Evolutionary conservation across 1,140 invertebrate species (phyloP), one percentile per base, ranked within the genome.

Genomic region (Drosophila baimaii): DNA sequence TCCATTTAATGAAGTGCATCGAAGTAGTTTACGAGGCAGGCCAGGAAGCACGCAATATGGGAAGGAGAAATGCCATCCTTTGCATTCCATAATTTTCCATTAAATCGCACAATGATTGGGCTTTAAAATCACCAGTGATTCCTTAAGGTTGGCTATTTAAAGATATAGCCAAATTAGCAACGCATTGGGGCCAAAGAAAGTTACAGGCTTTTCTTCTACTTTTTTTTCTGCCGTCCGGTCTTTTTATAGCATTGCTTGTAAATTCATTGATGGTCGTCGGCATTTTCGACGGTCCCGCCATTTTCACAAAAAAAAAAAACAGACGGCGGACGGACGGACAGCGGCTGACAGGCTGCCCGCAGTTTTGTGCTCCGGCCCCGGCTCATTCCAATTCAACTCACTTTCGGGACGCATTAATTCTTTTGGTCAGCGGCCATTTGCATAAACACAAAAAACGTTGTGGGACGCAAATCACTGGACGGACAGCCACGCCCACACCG

Each of bases 321-420:
- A n/a, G n/a, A n/a, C n/a, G n/a, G n/a, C n/a, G n/a, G n/a, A 58
- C 44, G 55, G 70, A 29, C 51, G 23, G 19, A 66, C 44, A 15
- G 29, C 31, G 29, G 5, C 54, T 51, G 54, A 41, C 44, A 65
- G 46, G 41, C 33, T 51, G 47, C 27, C 57, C 46, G 29, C 65
- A 54, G 44, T 37, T 69, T 51, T 64, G 39, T 35, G 31, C 54
- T 47, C 13, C 37, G 19, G 54, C 19, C 39, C 43, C 41, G 44
- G 63, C 83, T 83, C 79, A 86, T 83, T 86, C 79, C 76, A 54
- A 86, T 88, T 88, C 84, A 88, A 70, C 79, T 82, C 82, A 86
- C 76, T 88, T 76, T 76, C 76, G 49, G 59, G 44, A 63, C 76
- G 63, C 84, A 88, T 88, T 89, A 89, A 83, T 88, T 86, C 72